A percentile compares a stretch with the other conserved stretches of the same genome.
phyloP scores from a whole-genome alignment of 2,797 vertebrate species.

The Oryzias dopingdopingensis region DNA sequence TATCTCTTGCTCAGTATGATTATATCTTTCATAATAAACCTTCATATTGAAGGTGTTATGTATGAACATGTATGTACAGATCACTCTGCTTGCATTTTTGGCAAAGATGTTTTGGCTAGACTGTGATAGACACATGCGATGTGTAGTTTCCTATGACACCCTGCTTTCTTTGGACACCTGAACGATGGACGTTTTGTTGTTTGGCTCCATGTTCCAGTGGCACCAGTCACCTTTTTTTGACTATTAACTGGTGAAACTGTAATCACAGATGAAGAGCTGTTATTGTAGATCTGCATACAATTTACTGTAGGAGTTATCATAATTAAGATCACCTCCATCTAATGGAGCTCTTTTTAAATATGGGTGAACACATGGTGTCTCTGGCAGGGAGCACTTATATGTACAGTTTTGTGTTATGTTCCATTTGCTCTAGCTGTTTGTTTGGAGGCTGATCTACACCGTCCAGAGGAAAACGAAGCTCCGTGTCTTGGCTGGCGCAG shows the following conservation, averaged over 20 bases:
- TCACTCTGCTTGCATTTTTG: slow-evolving; percentile 81
- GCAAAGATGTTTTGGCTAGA: slow-evolving; percentile 74
- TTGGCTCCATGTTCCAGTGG: slow-evolving; percentile 27
- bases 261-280: slow-evolving; percentile 52
- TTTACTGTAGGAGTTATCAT: slow-evolving; percentile 64
- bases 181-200: slow-evolving; percentile 36
- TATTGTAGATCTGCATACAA: slow-evolving; percentile 69
- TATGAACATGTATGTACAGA: slow-evolving; percentile 82
- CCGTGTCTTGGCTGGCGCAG: slow-evolving; percentile 30
- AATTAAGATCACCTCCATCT: slow-evolving; percentile 62
- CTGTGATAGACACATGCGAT: slow-evolving; percentile 62
- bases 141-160: slow-evolving; percentile 56
- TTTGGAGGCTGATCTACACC: slow-evolving; percentile 58
- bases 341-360: slow-evolving; percentile 74
- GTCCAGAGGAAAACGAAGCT: slow-evolving; percentile 40
- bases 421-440: slow-evolving; percentile 54
- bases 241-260: slow-evolving; percentile 48
- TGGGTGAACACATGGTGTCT: slow-evolving; percentile 76
- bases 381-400: slow-evolving; percentile 77
- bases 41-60: slow-evolving; percentile 99
- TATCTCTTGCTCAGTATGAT: slow-evolving; percentile 87
- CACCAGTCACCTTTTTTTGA: slow-evolving; percentile 47
- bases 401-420: slow-evolving; percentile 77
- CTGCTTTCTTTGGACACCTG: slow-evolving; percentile 37
- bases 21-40: slow-evolving; percentile 85